Evolutionary conservation across 2,113 vertebrate genomes (phyloP).

Genomic region (Murina feae): DNA sequence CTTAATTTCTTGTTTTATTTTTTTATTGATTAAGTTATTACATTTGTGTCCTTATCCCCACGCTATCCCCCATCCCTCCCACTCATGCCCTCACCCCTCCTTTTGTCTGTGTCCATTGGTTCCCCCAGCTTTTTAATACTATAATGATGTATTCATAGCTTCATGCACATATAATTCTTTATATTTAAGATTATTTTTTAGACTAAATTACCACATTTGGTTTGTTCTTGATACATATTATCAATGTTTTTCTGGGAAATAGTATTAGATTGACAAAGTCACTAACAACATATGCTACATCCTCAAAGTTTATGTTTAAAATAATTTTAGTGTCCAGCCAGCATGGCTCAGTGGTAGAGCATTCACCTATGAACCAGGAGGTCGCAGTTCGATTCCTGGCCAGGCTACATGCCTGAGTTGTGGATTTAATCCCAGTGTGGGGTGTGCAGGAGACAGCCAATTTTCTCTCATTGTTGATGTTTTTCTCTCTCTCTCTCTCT

Average conservation of each 20-base stretch:
- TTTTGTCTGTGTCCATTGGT: too few relatives aligned
- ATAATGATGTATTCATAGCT: not conserved
- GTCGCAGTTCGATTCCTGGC: too few relatives aligned
- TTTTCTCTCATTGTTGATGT: too few relatives aligned
- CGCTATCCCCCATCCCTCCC: too few relatives aligned
- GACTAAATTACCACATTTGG: not conserved
- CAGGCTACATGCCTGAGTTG: too few relatives aligned
- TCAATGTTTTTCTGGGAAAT: constrained; percentile 3
- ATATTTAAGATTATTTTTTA: constrained; percentile 30
- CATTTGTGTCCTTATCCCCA: too few relatives aligned
- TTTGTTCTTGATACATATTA: not conserved
- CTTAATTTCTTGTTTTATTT: too few relatives aligned
- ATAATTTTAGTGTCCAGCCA: not conserved
- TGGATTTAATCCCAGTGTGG: too few relatives aligned
- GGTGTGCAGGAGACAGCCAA: too few relatives aligned
- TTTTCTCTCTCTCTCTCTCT: not conserved
- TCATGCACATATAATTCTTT: not conserved
- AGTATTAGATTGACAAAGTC: not conserved
- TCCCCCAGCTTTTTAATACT: not conserved
- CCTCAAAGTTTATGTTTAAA: not conserved
- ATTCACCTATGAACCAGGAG: not conserved
- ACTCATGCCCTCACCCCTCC: too few relatives aligned
- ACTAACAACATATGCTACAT: not conserved
- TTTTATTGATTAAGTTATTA: too few relatives aligned
- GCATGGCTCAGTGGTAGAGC: not conserved